Base-by-base conservation (phyloP, 2,888 invertebrate genomes). In the Escarpia spicata region DNA sequence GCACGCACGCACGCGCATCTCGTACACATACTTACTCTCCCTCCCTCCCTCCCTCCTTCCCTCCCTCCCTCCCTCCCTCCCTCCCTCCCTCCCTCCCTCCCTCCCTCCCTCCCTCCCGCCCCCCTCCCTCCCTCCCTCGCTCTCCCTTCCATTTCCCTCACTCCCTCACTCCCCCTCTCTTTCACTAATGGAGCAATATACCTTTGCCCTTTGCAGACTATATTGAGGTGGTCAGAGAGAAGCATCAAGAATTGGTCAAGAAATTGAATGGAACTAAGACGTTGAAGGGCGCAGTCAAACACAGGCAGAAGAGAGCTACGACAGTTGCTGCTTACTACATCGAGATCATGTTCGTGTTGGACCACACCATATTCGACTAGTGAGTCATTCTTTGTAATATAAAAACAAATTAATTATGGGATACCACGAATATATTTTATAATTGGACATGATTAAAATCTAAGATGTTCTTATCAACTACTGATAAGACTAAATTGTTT, bases 361-460 rank as follows among this genome's bases (percentile, higher is more conserved):
- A 75, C 75, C 75, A 75, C 75, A 75, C 75, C 75, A 75, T 75
- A 75, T 75, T 26, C 75, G 75, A 75, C n/a, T 75, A 75, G 75
- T 75, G 75, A 75, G 75, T 75, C 19, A 26, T 75, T 19, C 6
- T 75, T 75, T 75, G 75, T 15, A 75, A 37, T 37, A 37, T 37
- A 37, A 37, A 37, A 37, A 45, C 45, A 45, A 52, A 52, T 52
- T 52, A 8, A 6, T 9, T 52, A 52, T 0, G 12, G 52, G 9
- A 52, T 52, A 52, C 4, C 10, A 12, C 37, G 37, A 37, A 9
- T 15, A 9, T 52, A 52, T 12, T 52, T 52, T 9, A 15, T 52
- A 52, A 52, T 9, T 9, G 52, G 52, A 52, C 52, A 52, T 52
- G 52, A 52, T 52, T 15, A 15, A 52, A 52, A 52, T 52, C 2